Evolutionary conservation across 2,113 vertebrate species (phyloP).

Genomic region (Thalassoma bifasciatum): DNA sequence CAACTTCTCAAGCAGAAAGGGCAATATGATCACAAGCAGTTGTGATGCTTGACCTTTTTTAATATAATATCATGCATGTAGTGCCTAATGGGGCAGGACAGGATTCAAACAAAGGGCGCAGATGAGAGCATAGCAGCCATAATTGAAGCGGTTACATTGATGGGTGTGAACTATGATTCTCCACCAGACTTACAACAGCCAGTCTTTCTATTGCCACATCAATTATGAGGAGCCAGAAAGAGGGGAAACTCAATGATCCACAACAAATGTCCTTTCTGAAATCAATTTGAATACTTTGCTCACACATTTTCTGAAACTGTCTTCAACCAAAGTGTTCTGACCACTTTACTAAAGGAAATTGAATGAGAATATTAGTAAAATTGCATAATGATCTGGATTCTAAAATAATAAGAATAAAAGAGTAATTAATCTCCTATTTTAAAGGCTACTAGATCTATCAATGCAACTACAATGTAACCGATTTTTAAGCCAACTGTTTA

Average conservation of each 20-base stretch:
- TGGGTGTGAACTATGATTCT: conserved; percentile 27
- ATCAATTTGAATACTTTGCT: background rate
- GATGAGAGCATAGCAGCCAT: conserved; percentile 35
- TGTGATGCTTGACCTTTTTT: conserved; percentile 62
- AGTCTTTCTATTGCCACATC: background rate
- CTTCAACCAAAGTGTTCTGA: background rate
- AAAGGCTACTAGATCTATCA: background rate
- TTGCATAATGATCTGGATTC: background rate
- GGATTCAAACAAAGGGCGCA: conserved; percentile 23
- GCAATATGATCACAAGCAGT: conserved; percentile 46
- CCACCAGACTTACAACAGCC: background rate
- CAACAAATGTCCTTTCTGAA: background rate
- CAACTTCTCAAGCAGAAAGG: conserved; percentile 43
- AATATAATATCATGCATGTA: conserved; percentile 34
- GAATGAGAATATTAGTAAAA: background rate
- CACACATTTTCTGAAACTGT: background rate
- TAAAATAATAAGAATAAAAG: background rate
- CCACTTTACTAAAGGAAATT: background rate
- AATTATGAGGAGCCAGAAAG: background rate
- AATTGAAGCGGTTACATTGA: conserved; percentile 48
- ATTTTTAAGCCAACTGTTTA: too few species aligned
- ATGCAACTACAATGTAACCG: too few species aligned
- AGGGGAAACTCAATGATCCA: background rate
- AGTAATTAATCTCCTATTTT: background rate
- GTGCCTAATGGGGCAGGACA: conserved; percentile 40